These are phyloP conservation scores for Pristionchus entomophagus DNA, from an alignment of 2,888 invertebrate species.

Conservation along the genomic window DNA sequence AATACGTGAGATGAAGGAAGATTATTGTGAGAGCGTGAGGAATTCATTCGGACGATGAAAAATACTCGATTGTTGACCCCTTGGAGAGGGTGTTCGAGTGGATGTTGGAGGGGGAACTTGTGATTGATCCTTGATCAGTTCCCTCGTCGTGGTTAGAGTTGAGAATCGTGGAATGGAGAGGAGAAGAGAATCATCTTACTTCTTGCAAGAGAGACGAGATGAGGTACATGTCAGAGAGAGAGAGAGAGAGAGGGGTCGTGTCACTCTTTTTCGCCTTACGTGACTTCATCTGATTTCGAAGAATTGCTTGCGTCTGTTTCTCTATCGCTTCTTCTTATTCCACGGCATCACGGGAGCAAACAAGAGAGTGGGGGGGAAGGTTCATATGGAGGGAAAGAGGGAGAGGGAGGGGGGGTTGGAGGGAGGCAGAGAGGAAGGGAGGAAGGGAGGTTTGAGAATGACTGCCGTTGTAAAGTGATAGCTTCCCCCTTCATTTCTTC, in stretches of 20 bases:
- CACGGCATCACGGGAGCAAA: conserved; percentile 2
- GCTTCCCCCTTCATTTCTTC: conserved; percentile 19
- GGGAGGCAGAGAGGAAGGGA: background rate
- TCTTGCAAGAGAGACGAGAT: conserved; percentile 3
- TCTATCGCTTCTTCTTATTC: conserved; percentile 21
- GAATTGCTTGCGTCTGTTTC: background rate
- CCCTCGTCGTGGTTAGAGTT: background rate
- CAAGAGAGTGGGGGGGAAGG: background rate
- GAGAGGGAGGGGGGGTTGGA: background rate
- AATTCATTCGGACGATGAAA: background rate
- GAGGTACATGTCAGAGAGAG: background rate
- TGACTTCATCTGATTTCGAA: background rate
- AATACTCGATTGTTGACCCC: background rate
- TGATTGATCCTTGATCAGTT: background rate
- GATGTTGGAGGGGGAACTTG: background rate
- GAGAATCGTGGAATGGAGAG: background rate
- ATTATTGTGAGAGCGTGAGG: background rate
- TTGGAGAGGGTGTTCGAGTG: background rate
- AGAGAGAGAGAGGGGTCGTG: background rate
- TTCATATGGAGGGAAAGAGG: background rate
- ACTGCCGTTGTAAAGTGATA: conserved; percentile 38
- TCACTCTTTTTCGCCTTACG: background rate
- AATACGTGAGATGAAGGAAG: background rate
- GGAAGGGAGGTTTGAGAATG: background rate
- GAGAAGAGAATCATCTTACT: background rate